Conservation (phyloP, 2,797 vertebrate genomes). For the Falco peregrinus region DNA sequence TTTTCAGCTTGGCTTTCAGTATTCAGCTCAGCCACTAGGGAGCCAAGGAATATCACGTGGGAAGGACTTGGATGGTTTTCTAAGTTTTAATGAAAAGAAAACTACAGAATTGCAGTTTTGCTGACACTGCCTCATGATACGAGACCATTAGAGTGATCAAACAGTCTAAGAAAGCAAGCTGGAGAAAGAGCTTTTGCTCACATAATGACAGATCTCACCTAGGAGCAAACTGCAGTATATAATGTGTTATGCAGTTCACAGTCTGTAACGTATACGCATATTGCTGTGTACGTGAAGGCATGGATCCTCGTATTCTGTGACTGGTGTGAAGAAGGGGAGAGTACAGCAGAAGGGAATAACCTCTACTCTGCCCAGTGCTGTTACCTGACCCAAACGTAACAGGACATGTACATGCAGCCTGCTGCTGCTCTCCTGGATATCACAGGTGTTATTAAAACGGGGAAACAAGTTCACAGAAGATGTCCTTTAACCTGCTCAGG, state of each 20-base stretch:
- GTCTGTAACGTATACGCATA: accelerated
- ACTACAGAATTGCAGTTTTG: not conserved
- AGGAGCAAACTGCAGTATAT: not conserved
- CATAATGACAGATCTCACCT: not conserved
- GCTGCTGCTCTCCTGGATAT: not conserved
- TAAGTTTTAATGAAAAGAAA: not conserved
- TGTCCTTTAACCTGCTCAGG: not conserved
- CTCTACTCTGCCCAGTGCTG: not conserved
- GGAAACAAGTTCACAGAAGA: not conserved
- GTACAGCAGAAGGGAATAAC: not conserved
- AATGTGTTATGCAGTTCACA: too few relatives aligned
- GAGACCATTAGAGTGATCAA: not conserved
- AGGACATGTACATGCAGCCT: not conserved
- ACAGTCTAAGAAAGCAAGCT: not conserved
- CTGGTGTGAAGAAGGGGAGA: not conserved
- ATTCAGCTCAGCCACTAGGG: not conserved
- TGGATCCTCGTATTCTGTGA: accelerated
- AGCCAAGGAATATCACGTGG: not conserved
- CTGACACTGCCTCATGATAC: not conserved
- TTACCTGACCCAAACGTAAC: not conserved
- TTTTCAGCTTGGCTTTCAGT: not conserved
- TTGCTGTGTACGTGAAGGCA: too few relatives aligned
- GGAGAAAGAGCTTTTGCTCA: not conserved
- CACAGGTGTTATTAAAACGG: not conserved
- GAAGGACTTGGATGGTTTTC: not conserved